These are phyloP conservation scores for Choloepus hoffmanni DNA, from an alignment of 2,113 vertebrate species.

Conservation along the genomic window DNA sequence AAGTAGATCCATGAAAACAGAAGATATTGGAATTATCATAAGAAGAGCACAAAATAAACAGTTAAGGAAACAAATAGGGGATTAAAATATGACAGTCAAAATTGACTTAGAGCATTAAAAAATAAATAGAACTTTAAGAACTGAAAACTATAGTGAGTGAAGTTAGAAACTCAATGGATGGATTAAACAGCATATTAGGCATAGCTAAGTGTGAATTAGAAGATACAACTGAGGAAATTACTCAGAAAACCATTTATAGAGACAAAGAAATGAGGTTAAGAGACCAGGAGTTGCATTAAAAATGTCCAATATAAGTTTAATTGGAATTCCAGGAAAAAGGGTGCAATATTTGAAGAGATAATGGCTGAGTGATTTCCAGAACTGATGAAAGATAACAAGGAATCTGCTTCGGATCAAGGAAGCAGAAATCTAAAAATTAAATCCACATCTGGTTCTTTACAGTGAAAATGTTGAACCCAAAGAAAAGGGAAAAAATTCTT, in stretches of 20 bases:
- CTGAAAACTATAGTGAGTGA: not conserved
- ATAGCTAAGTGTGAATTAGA: not conserved
- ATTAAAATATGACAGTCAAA: not conserved
- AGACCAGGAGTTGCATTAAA: not conserved
- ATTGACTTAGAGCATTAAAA: not conserved
- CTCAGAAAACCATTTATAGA: not conserved
- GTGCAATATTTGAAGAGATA: not conserved
- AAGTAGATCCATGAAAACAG: not conserved
- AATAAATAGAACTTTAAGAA: not conserved
- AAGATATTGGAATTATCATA: not conserved
- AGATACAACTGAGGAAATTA: not conserved
- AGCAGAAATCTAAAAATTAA: not conserved
- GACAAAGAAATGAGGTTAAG: not conserved
- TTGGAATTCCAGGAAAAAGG: not conserved
- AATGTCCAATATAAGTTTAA: not conserved
- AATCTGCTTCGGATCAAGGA: not conserved
- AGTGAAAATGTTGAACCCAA: not conserved
- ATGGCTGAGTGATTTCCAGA: not conserved
- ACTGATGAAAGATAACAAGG: not conserved
- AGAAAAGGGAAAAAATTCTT: not conserved
- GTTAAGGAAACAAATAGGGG: not conserved
- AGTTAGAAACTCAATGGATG: not conserved
- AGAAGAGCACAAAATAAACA: not conserved
- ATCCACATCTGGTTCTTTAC: not conserved
- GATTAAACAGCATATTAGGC: not conserved